Percentiles rank a stretch among this genome's conserved stretches.
phyloP scores from a whole-genome alignment of 2,888 invertebrate species.

The Strigamia crassipes region DNA sequence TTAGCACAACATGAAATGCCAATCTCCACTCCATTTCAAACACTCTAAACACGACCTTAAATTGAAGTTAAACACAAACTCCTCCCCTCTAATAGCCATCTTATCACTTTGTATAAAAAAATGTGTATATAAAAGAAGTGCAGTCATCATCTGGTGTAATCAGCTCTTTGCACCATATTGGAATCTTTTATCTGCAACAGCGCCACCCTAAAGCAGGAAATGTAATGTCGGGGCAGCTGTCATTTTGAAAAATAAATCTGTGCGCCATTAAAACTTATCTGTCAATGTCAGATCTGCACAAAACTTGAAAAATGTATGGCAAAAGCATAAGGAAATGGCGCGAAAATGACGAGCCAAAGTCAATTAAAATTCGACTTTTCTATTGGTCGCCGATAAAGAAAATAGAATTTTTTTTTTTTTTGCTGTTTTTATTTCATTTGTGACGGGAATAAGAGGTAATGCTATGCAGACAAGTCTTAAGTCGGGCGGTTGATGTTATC shows the following conservation, averaged over 20 bases:
- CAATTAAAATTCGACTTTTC: not conserved
- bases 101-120: constrained; percentile 33
- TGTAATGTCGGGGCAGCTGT: constrained; percentile 42
- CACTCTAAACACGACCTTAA: constrained; percentile 41
- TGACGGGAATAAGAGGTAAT: constrained; percentile 6
- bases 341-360: constrained; percentile 3
- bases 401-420: not conserved
- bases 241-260: constrained; percentile 40
- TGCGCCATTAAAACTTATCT: constrained; percentile 37
- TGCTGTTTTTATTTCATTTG: not conserved
- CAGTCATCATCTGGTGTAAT: constrained; percentile 24
- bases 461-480: not conserved
- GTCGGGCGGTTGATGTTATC: constrained; percentile 22
- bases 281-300: constrained; percentile 19
- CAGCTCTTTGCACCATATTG: constrained; percentile 42
- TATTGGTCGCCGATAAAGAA: not conserved
- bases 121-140: constrained; percentile 3
- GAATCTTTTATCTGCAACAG: constrained; percentile 23
- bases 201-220: constrained; percentile 39
- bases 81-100: constrained; percentile 20
- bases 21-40: constrained; percentile 39
- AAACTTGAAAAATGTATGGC: constrained; percentile 33
- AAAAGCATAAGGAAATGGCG: constrained; percentile 37
- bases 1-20: constrained; percentile 15
- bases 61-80: constrained; percentile 40